Percentiles rank a stretch among this genome's conserved stretches.
Conservation (phyloP, 1,140 invertebrate genomes). For the Platyura marginata region DNA sequence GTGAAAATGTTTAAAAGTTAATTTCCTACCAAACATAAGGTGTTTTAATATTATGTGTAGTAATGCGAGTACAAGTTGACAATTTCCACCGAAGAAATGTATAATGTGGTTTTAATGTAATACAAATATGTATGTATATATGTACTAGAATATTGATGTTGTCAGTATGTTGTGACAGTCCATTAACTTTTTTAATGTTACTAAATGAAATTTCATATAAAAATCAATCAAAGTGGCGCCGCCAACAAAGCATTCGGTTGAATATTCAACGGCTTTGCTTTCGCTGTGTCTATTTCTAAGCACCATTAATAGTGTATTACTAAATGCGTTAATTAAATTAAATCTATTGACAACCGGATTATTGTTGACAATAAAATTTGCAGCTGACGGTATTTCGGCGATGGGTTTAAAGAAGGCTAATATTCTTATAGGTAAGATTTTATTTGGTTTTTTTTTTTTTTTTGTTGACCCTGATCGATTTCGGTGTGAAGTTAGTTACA, state of each 20-base stretch:
- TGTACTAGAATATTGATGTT: not conserved
- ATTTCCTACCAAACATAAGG: no score
- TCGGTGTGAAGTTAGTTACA: no score
- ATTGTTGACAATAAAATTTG: not conserved
- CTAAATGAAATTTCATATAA: not conserved
- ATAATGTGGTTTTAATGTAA: no score
- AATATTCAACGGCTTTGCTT: constrained; percentile 1
- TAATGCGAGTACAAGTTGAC: no score
- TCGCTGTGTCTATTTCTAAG: not conserved
- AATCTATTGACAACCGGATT: constrained; percentile 1
- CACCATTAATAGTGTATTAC: not conserved
- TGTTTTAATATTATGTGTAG: not conserved
- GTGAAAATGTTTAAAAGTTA: no score
- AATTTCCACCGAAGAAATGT: no score
- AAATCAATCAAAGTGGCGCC: constrained; percentile 2
- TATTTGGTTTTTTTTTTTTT: no score
- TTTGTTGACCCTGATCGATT: no score
- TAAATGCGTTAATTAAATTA: not conserved
- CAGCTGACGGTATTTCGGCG: not conserved
- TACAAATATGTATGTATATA: not conserved
- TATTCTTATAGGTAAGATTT: not conserved
- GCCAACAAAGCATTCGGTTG: not conserved
- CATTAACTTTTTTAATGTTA: not conserved
- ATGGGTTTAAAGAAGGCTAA: constrained; percentile 2
- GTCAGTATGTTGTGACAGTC: not conserved